These are phyloP conservation scores for Oreocharis arfaki DNA, from an alignment of 2,113 vertebrate genomes.

Conservation along the genomic window DNA sequence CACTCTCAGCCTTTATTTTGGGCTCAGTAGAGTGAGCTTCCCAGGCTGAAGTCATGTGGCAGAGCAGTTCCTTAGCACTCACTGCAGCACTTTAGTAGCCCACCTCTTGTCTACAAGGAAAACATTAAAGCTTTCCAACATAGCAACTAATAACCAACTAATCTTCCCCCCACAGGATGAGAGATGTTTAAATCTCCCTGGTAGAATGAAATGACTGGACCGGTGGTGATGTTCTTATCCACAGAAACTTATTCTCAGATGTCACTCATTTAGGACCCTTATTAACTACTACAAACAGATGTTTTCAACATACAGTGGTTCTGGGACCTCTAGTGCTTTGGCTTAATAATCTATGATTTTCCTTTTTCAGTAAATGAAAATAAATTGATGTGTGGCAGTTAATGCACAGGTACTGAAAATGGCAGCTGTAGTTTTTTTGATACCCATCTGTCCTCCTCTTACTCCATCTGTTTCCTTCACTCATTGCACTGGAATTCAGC, in stretches of 20 bases:
- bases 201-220: not conserved
- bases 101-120: not conserved
- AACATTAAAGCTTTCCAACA: not conserved
- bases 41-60: not conserved
- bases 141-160: not conserved
- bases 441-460: slow-evolving; percentile 36
- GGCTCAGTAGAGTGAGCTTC: not conserved
- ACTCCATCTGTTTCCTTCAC: slow-evolving; percentile 74
- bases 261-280: not conserved
- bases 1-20: not conserved
- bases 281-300: not conserved
- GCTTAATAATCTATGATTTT: not conserved
- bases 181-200: not conserved
- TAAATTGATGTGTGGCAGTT: slow-evolving; percentile 35
- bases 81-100: not conserved
- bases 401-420: slow-evolving; percentile 18
- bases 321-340: not conserved
- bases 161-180: not conserved
- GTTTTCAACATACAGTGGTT: not conserved
- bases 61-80: not conserved
- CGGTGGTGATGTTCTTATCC: not conserved
- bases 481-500: slow-evolving; percentile 58
- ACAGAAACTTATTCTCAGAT: not conserved
- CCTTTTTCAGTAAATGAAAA: slow-evolving; percentile 20
- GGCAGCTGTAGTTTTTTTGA: not conserved